Conservation (phyloP, 2,888 invertebrate genomes). For the Acleris emargana region DNA sequence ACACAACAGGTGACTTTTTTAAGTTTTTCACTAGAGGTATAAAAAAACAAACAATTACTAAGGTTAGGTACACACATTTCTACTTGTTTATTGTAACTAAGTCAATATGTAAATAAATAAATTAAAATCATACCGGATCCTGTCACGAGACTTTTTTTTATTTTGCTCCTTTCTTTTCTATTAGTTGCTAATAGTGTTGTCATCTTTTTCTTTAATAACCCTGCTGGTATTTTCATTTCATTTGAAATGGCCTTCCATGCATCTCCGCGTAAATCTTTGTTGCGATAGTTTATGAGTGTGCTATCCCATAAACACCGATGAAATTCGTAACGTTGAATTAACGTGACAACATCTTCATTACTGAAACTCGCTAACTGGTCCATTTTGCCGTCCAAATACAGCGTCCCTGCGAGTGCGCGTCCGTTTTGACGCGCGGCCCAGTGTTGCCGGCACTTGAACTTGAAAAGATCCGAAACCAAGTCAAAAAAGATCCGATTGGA, state of each 20-base stretch:
- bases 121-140: constrained; percentile 39
- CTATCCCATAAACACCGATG: constrained; percentile 42
- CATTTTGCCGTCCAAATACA: constrained; percentile 45
- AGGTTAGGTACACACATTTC: too few relatives aligned
- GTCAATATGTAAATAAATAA: constrained; percentile 38
- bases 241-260: constrained; percentile 42
- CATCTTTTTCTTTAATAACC: constrained; percentile 36
- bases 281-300: constrained; percentile 39
- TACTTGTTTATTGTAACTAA: constrained; percentile 23
- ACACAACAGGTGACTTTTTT: too few relatives aligned
- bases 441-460: too few relatives aligned
- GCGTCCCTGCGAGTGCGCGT: constrained; percentile 30
- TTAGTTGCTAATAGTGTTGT: constrained; percentile 41
- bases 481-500: too few relatives aligned
- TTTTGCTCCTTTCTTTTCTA: constrained; percentile 38
- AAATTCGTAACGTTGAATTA: constrained; percentile 44
- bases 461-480: too few relatives aligned
- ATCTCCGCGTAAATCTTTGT: constrained; percentile 42
- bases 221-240: constrained; percentile 38
- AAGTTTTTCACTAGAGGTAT: too few relatives aligned
- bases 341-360: constrained; percentile 39
- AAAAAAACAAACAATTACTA: too few relatives aligned
- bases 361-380: constrained; percentile 37
- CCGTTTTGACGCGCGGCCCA: too few relatives aligned
- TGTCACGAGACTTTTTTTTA: constrained; percentile 39